Evolutionary conservation across 1,140 invertebrate genomes (phyloP), one percentile per base, ranked within the genome.

Genomic region (Drosophila ambigua): DNA sequence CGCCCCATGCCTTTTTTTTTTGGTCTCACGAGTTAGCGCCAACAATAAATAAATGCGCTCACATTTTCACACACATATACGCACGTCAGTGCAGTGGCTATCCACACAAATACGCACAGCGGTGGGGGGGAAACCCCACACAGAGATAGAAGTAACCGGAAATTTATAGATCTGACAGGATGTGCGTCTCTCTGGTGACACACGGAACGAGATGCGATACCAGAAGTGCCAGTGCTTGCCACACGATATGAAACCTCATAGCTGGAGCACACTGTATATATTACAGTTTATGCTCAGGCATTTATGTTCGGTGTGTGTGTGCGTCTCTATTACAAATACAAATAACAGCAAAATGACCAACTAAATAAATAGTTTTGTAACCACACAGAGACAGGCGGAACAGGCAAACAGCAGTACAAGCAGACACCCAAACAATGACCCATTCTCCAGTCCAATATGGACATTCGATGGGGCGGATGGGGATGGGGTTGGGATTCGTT

Each of bases 321-420:
- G 72, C 71, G 81, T 76, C 72, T 88, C 79, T 88, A 88, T 83
- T 88, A 89, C 79, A 88, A 83, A 81, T 79, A 88, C 79, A 88
- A 88, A 77, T 79, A 79, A 82, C 74, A 82, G 69, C 83, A 89
- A 88, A 88, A 88, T 88, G 83, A 83, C 79, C 83, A 88, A 79
- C 83, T 88, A 88, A 83, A 88, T 83, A 88, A 88, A 88, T 88
- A 88, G 83, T 88, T 88, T 88, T 79, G 63, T 71, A 82, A 79
- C 83, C 83, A 79, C 79, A 88, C 64, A 61, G 26, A 61, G 75
- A 51, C 31, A 28, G 71, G 58, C 39, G 58, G 46, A 65, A 52
- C 51, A 58, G 59, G 58, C 43, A 48, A 58, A 51, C 52, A 52
- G 48, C 28, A 63, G 41, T 28, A 24, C 11, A 11, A 39, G 35